Evolutionary conservation across 2,113 vertebrate genomes (phyloP).

Genomic region (Catharus minimus): DNA sequence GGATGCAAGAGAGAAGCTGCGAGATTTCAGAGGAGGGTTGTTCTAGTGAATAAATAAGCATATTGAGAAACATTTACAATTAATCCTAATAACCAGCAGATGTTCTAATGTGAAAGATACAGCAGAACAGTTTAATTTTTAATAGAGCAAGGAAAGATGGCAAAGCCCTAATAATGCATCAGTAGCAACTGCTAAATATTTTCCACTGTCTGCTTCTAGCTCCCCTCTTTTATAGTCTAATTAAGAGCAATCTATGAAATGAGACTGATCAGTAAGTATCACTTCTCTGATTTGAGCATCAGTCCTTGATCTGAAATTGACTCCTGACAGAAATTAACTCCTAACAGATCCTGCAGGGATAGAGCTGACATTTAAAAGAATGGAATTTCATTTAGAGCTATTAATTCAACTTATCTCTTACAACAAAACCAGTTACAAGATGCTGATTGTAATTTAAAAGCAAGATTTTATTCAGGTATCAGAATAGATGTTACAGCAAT

Average conservation of each 20-base stretch:
- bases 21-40: conserved; percentile 93
- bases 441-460: not conserved
- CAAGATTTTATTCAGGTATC: not conserved
- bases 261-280: not conserved
- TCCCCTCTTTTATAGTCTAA: not conserved
- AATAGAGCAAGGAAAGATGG: not conserved
- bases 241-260: not conserved
- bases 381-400: not conserved
- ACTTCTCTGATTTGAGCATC: not conserved
- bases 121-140: not conserved
- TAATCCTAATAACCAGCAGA: not conserved
- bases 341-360: not conserved
- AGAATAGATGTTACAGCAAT: not conserved
- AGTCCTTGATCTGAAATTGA: not conserved
- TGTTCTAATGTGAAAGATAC: not conserved
- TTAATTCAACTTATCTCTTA: not conserved
- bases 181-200: not conserved
- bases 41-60: conserved; percentile 80
- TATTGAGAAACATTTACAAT: conserved; percentile 57
- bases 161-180: not conserved
- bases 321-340: not conserved
- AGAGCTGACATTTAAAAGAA: not conserved
- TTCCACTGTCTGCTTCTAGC: not conserved
- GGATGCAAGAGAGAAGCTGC: conserved; percentile 92
- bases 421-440: not conserved